Base-by-base conservation (phyloP, 2,113 vertebrate genomes). In the Myiozetetes cayanensis region DNA sequence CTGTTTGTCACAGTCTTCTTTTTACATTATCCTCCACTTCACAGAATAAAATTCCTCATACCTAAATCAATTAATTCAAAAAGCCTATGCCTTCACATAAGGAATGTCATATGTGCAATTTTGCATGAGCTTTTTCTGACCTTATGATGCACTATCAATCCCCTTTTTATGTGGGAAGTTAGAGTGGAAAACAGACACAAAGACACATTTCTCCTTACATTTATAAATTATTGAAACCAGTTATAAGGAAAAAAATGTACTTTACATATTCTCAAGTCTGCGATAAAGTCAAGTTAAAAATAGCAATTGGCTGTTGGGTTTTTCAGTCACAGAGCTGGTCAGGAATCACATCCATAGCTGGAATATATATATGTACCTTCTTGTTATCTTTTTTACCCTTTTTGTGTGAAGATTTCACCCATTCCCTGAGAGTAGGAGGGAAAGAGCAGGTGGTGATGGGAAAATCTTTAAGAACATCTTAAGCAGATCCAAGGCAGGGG, bases 221-320 rank as follows among this genome's bases (percentile, higher is more conserved):
- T 88, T 50, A 7, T 30, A 16, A 15, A 79, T 62, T 49, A 53
- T 31, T 75, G 14, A 63, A 44, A 53, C 19, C 3, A 31, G 2
- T n/a, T 71, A 14, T 24, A 53, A 82, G 2, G 12, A 28, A 2
- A 46, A 55, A 79, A 70, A 70, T 44, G 3, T 63, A 37, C 10
- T 76, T 62, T 84, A 20, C 5, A 8, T 65, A 33, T 39, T 75
- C 14, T 18, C 16, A 47, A 23, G 5, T 33, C 18, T 65, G 7
- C 3, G 43, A 18, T 39, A 59, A 66, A 85, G 13, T 8, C 71
- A 86, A 59, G 6, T 3, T 79, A 88, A 79, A 86, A 28, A 4
- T n/a, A 10, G 2, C 46, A 2, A 14, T 76, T 41, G 11, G 10
- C 5, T 61, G 1, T 10, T 73, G 1, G 1, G 4, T 55, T 68